Percentiles rank a stretch among this genome's conserved stretches.
Evolutionary conservation across 2,797 vertebrate species (phyloP).

Genomic region (Pseudomugil gertrudae): DNA sequence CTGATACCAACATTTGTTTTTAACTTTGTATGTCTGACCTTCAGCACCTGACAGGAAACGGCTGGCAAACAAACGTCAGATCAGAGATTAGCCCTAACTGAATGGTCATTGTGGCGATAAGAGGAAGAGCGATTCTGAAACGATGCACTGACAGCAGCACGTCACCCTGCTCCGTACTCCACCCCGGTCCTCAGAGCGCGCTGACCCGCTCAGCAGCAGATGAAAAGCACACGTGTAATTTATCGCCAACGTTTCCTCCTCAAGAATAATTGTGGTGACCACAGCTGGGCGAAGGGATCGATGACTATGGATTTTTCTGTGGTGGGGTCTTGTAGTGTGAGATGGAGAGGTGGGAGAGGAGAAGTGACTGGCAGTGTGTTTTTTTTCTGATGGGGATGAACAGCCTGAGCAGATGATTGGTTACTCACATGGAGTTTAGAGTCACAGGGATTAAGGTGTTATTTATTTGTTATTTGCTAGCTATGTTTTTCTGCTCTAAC

Average conservation of each 20-base stretch:
- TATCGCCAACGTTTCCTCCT: slow-evolving; percentile 97
- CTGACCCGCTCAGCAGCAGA: slow-evolving; percentile 91
- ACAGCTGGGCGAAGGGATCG: slow-evolving; percentile 91
- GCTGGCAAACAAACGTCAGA: background rate
- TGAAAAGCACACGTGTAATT: slow-evolving; percentile 99
- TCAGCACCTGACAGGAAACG: background rate
- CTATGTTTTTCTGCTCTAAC: background rate
- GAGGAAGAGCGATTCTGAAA: slow-evolving; percentile 5
- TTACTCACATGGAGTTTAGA: slow-evolving; percentile 42
- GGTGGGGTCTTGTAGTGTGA: slow-evolving; percentile 97
- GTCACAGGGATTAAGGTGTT: slow-evolving; percentile 59
- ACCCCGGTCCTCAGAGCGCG: slow-evolving; percentile 77
- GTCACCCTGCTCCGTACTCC: slow-evolving; percentile 83
- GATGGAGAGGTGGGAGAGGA: slow-evolving; percentile 79
- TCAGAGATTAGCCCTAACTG: background rate
- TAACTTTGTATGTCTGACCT: slow-evolving; percentile 6
- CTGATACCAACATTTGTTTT: background rate
- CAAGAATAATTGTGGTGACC: slow-evolving; percentile 99
- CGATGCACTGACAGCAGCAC: slow-evolving; percentile 86
- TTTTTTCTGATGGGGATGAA: slow-evolving; percentile 81
- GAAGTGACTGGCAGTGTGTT: slow-evolving; percentile 83
- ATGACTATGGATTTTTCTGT: slow-evolving; percentile 96
- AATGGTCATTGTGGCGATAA: slow-evolving; percentile 4
- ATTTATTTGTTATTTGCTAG: background rate
- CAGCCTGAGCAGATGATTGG: slow-evolving; percentile 42